These are phyloP conservation scores for Dolichoris vasculosae DNA, from an alignment of 1,140 invertebrate species.

Conservation along the genomic window DNA sequence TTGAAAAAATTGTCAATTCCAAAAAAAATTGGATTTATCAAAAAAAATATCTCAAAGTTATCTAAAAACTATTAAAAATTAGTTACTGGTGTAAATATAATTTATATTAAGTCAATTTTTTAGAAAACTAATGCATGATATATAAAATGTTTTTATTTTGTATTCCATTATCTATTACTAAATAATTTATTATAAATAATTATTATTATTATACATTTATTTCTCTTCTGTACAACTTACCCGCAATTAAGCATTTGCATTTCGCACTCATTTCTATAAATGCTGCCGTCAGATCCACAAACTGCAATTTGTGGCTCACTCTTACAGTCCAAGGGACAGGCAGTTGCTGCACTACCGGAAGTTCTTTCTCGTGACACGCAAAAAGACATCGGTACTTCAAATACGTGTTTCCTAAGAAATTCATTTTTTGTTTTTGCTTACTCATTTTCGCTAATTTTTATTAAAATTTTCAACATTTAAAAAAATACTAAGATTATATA, in stretches of 20 bases:
- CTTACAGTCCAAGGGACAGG: conserved; percentile 83
- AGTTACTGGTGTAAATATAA: no score
- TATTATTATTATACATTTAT: not conserved
- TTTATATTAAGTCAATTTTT: no score
- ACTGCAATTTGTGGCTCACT: conserved; percentile 79
- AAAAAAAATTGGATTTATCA: no score
- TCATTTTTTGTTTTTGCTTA: not conserved
- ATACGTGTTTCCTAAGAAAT: conserved; percentile 86
- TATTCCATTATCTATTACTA: no score
- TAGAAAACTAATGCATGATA: no score
- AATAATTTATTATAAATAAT: no score
- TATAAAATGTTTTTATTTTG: no score
- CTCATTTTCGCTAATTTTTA: not conserved
- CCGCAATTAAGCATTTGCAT: conserved; percentile 92
- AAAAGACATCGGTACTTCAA: conserved; percentile 92
- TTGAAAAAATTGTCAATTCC: no score
- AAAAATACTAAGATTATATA: no score
- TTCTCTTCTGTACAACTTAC: conserved; percentile 74
- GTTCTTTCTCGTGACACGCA: conserved; percentile 87
- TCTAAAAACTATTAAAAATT: no score
- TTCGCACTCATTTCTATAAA: conserved; percentile 92
- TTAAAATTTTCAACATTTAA: no score
- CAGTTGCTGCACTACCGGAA: conserved; percentile 74
- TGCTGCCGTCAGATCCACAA: conserved; percentile 91
- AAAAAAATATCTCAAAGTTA: no score